Conservation (phyloP, 2,113 vertebrate genomes). For the Hymenochirus boettgeri region DNA sequence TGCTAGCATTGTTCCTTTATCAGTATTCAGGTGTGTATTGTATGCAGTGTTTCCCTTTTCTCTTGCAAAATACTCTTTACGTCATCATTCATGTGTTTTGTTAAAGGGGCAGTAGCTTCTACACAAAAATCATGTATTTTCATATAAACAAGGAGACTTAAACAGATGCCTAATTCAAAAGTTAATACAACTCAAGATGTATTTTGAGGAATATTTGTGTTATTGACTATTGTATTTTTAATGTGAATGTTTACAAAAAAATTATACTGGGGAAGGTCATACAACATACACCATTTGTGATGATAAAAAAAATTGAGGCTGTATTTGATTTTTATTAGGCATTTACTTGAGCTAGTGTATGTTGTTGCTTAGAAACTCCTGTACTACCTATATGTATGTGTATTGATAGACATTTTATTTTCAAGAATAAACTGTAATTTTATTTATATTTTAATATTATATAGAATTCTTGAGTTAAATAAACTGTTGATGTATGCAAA, state of each 20-base stretch:
- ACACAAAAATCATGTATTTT: neutral
- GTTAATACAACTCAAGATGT: neutral
- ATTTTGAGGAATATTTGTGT: neutral
- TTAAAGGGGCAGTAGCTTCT: neutral
- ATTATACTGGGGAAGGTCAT: too few species aligned
- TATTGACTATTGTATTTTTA: too few species aligned
- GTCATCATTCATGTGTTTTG: constrained; percentile 1
- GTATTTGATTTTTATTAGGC: neutral
- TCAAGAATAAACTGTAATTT: neutral
- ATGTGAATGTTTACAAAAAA: too few species aligned
- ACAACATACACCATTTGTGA: too few species aligned
- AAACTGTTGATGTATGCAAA: too few species aligned
- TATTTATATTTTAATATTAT: too few species aligned
- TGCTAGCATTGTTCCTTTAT: constrained; percentile 9
- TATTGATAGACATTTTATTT: neutral
- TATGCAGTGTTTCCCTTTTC: constrained; percentile 13
- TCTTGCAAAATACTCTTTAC: neutral
- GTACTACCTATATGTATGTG: neutral
- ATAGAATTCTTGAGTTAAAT: too few species aligned
- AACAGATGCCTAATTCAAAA: neutral
- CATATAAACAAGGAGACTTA: too few species aligned
- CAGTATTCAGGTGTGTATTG: constrained; percentile 15
- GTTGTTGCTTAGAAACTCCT: neutral
- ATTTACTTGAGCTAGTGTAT: neutral
- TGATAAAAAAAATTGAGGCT: neutral